A percentile compares a stretch with the other conserved stretches of the same genome.
Conservation (phyloP, 2,113 vertebrate genomes). For the Cynopterus brachyotis region DNA sequence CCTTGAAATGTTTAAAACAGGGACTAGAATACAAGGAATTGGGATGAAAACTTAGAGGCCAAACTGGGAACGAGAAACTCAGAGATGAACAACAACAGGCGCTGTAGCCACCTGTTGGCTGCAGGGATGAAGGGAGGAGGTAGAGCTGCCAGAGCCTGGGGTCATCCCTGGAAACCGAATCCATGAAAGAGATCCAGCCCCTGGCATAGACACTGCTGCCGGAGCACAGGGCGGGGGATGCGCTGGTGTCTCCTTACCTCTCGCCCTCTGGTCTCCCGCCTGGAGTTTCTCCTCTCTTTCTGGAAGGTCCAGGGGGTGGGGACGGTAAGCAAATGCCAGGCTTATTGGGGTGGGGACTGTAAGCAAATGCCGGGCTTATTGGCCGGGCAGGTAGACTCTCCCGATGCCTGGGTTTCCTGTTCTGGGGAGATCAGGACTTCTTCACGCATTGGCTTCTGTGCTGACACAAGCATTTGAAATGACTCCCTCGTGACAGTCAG, state of each 20-base stretch:
- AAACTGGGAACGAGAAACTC: background rate
- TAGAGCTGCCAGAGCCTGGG: no score
- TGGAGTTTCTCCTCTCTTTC: background rate
- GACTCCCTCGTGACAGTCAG: background rate
- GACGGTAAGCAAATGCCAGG: background rate
- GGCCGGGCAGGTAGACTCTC: background rate
- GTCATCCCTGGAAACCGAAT: background rate
- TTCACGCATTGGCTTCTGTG: background rate
- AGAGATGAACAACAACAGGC: background rate
- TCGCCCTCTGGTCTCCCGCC: background rate
- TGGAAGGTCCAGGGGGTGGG: background rate
- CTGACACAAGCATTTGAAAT: background rate
- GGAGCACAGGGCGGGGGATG: background rate
- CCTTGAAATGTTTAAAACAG: background rate
- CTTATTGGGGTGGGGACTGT: background rate
- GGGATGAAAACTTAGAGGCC: background rate
- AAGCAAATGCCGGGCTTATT: background rate
- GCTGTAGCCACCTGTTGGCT: background rate
- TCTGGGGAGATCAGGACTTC: background rate
- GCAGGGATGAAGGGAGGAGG: background rate
- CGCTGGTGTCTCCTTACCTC: background rate
- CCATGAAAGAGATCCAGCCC: background rate
- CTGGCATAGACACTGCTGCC: rapidly evolving
- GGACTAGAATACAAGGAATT: background rate
- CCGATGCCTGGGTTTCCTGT: rapidly evolving